phyloP scores from a whole-genome alignment of 2,888 invertebrate genomes.

The Cephalotes varians region DNA sequence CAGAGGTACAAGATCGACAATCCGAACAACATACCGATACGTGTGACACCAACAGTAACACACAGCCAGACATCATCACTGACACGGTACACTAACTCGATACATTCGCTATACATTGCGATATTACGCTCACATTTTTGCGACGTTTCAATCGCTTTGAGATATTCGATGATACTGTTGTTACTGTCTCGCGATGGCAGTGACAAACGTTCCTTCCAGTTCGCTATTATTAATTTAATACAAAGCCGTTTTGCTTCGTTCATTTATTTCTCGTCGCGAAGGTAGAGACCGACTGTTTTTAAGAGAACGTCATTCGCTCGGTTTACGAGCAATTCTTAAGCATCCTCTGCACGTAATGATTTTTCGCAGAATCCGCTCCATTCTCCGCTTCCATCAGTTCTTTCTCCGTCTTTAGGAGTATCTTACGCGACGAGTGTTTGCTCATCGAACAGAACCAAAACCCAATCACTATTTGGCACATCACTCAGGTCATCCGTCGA shows the following conservation, averaged over 20 bases:
- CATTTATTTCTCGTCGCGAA: constrained; percentile 8
- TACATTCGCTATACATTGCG: constrained; percentile 55
- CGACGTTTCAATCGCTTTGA: neutral
- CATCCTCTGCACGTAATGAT: constrained; percentile 35
- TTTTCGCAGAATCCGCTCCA: constrained; percentile 9
- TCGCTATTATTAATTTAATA: neutral
- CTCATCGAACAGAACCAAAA: constrained; percentile 46
- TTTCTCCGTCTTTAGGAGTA: neutral
- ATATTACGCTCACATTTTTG: constrained; percentile 14
- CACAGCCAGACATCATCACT: constrained; percentile 76
- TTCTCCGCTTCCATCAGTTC: neutral
- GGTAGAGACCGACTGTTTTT: constrained; percentile 16
- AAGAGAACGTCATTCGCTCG: neutral
- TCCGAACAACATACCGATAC: constrained; percentile 71
- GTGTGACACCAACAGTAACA: constrained; percentile 82
- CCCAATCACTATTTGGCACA: constrained; percentile 51
- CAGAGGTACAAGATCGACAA: constrained; percentile 71
- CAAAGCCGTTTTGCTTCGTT: neutral
- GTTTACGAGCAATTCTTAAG: constrained; percentile 8
- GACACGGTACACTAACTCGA: constrained; percentile 78
- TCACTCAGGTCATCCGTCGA: constrained; percentile 32
- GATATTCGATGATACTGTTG: neutral
- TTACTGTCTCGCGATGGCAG: neutral
- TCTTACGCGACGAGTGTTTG: constrained; percentile 65
- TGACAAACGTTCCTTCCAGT: constrained; percentile 19